Evolutionary conservation across 2,888 invertebrate species (phyloP), one percentile per base, ranked within the genome.

Genomic region (Orthosia gothica): DNA sequence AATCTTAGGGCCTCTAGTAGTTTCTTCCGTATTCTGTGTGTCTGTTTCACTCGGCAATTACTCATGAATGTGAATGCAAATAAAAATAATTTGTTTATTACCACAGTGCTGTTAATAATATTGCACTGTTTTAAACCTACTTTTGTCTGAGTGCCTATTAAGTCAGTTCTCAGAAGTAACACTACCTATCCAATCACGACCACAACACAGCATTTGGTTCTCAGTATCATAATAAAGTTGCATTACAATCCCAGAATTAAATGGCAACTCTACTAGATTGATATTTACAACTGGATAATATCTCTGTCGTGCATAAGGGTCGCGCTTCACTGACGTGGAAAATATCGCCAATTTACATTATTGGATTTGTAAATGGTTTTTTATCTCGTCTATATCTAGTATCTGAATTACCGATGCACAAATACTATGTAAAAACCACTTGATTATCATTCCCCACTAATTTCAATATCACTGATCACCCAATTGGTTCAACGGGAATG

Each of bases 321-420:
- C 72, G 63, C 79, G 87, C 83, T 87, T 84, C 86, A 88, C 66
- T 86, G 81, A 81, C 70, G 80, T 82, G 76, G 88, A 89, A 87
- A 90, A 89, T 85, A 67, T 83, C 50, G 70, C 49, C 77, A 73
- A 81, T 85, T 81, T 81, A 79, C 83, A 76, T 80, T 63, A 87
- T 79, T 79, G 67, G 68, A 77, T 68, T 68, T 26, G 55, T 77
- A 78, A 77, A 85, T 74, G 15, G 70, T 65, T 79, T 63, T 75
- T 79, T 73, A 74, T 85, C 68, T 76, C 64, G 49, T 49, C 57
- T 70, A 62, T 64, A 66, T 58, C 62, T 69, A 40, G 57, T 64
- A 77, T 69, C 50, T 64, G 57, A 67, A 77, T 69, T 40, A 67
- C 45, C 49, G 47, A 73, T 52, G 74, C 65, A 58, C 55, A 66